phyloP scores from a whole-genome alignment of 2,888 invertebrate genomes.

The Noctua janthe region DNA sequence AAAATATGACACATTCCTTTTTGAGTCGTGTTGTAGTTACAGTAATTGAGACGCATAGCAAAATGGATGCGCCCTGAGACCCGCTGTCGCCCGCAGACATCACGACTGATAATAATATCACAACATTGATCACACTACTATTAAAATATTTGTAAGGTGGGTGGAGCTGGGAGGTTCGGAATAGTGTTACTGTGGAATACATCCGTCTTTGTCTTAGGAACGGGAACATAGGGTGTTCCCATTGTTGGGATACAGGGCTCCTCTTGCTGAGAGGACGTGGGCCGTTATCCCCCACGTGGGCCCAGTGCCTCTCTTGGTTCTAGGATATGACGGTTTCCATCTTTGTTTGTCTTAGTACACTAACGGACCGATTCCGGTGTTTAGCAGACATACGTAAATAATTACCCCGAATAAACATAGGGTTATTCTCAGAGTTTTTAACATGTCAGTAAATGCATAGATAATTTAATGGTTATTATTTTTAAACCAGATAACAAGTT shows the following conservation, averaged over 20 bases:
- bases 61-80: conserved; percentile 78
- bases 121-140: conserved; percentile 80
- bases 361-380: neutral
- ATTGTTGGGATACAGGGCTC: neutral
- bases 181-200: neutral
- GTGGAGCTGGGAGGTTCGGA: neutral
- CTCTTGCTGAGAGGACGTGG: neutral
- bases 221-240: neutral
- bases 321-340: neutral
- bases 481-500: neutral
- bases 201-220: neutral
- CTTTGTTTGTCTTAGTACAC: neutral
- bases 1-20: conserved; percentile 90
- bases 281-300: neutral
- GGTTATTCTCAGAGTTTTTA: neutral
- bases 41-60: conserved; percentile 89
- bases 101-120: conserved; percentile 75
- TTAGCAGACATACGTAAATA: neutral
- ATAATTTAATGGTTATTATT: neutral
- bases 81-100: conserved; percentile 70
- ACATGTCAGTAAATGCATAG: neutral
- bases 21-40: conserved; percentile 86
- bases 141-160: conserved; percentile 61
- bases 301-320: neutral
- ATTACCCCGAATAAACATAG: neutral